Conservation (phyloP, 2,113 vertebrate genomes). For the Elaphurus davidianus region DNA sequence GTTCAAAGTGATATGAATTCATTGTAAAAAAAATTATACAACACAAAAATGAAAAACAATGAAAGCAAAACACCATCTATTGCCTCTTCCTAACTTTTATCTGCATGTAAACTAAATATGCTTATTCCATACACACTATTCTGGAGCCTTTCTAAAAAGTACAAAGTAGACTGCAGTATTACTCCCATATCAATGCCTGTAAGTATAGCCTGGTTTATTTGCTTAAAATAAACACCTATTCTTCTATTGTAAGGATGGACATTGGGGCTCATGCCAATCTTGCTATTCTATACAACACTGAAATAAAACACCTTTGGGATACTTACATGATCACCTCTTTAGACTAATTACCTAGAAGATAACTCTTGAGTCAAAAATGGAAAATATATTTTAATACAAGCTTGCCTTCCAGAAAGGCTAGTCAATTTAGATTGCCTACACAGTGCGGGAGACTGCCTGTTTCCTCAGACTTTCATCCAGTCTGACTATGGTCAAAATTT, state of each 20-base stretch:
- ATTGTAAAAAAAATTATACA: not conserved
- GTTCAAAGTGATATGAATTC: not conserved
- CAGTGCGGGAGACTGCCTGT: not conserved
- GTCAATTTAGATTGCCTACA: not conserved
- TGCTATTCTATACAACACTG: not conserved
- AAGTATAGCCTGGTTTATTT: not conserved
- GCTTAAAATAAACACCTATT: not conserved
- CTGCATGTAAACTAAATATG: not conserved
- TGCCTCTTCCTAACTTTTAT: not conserved
- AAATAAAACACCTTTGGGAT: not conserved
- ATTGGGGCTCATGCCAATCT: not conserved
- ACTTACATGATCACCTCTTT: not conserved
- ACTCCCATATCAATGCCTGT: not conserved
- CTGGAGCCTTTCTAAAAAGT: not conserved
- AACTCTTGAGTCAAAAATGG: not conserved
- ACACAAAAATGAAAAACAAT: not conserved
- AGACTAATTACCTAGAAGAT: not conserved
- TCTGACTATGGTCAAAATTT: not conserved
- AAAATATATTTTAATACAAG: not conserved
- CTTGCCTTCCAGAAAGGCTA: conserved; percentile 20
- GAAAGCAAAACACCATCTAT: not conserved
- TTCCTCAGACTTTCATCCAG: not conserved
- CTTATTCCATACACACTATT: not conserved
- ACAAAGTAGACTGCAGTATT: not conserved
- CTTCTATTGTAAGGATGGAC: not conserved